Percentiles rank a stretch among this genome's conserved stretches.
These are phyloP conservation scores for Dromaius novaehollandiae DNA, from an alignment of 2,113 vertebrate species.

Conservation along the genomic window DNA sequence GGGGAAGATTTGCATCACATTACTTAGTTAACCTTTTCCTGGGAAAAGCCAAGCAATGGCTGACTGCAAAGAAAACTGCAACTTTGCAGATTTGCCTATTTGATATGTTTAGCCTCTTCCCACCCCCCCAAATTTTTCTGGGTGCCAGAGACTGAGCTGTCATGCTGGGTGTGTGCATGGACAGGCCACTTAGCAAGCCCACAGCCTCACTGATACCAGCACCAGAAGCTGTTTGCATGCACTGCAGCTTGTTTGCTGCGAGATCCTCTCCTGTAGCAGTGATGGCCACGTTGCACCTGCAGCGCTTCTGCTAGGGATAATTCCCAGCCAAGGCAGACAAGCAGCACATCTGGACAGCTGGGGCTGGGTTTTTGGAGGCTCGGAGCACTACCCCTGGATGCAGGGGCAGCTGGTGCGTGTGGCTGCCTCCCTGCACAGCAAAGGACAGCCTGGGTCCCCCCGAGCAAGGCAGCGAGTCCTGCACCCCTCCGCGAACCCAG, in stretches of 20 bases:
- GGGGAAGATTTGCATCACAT: neutral
- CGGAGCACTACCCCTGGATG: neutral
- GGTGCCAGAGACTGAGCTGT: neutral
- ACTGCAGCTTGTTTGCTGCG: neutral
- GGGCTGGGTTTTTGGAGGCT: neutral
- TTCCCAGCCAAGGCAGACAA: neutral
- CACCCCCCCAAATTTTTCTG: neutral
- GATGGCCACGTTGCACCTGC: neutral
- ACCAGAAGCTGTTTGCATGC: neutral
- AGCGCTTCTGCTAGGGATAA: neutral
- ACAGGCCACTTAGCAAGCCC: too few relatives aligned
- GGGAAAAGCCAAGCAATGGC: neutral
- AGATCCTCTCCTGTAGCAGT: neutral
- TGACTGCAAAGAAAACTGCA: neutral
- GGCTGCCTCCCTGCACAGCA: neutral
- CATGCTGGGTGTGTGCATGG: too few relatives aligned
- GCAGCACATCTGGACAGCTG: neutral
- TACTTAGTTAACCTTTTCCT: conserved; percentile 17
- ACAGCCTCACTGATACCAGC: neutral
- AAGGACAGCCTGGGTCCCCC: neutral
- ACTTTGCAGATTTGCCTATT: neutral
- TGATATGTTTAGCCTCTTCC: neutral
- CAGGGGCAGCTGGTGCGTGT: neutral
- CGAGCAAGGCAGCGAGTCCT: neutral
- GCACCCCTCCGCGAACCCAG: neutral